Evolutionary conservation across 2,797 vertebrate species (phyloP), one percentile per base, ranked within the genome.

Genomic region (Poecilia velifera): DNA sequence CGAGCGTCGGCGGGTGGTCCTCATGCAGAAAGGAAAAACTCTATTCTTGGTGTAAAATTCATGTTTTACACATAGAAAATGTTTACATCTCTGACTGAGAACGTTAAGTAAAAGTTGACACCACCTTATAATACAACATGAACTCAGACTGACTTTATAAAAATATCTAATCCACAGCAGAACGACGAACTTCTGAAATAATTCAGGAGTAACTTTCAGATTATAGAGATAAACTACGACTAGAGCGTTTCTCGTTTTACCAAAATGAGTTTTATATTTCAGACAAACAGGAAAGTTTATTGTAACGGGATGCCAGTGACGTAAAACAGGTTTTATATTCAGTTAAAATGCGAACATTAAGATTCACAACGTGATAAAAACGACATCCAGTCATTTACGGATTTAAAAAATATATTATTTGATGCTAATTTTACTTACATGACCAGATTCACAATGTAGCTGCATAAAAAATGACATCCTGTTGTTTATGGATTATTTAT

Each of bases 1-100:
- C 81, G 85, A 73, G 76, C n/a, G 70, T 79, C 34, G 57, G 68
- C 10, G 86, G 83, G 79, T 84, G 88, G 82, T 86, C 73, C 25
- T 84, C 71, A 14, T 4, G 39, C 28, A 53, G 57, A 70, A 6
- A 71, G 36, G 36, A n/a, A 12, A 45, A n/a, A 31, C 10, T n/a
- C 16, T 4, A 1, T 18, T 51, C 13, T 28, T 5, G 14, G 25
- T 25, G 25, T 18, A 18, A 16, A 22, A 45, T 7, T 3, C 0
- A 45, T 1, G 0, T 14, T n/a, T 7, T 45, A n/a, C 5, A 25
- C 8, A n/a, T n/a, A n/a, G 13, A 18, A 71, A 71, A 7, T 14
- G 25, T 6, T 16, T 45, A 6, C 14, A 28, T 71, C n/a, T 71
- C 5, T 41, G n/a, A 28, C 12, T 68, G 34, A 25, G 0, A 5